A percentile compares a stretch with the other conserved stretches of the same genome.
phyloP scores from a whole-genome alignment of 2,113 vertebrate genomes.

The Microtus oregoni region DNA sequence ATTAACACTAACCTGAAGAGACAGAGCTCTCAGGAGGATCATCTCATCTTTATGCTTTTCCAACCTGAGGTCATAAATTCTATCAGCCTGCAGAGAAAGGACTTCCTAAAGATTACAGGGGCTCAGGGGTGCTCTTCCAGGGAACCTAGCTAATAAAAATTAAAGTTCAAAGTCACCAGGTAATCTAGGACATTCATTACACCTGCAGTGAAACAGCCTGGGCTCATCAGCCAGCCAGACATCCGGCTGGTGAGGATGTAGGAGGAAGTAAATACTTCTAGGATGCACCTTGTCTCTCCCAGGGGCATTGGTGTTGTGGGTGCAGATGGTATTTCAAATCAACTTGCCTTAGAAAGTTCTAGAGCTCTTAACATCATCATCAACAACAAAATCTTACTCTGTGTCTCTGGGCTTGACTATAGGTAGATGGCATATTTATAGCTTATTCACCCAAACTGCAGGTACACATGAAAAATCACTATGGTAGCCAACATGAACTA shows the following conservation, averaged over 20 bases:
- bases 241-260: background rate
- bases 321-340: constrained; percentile 48
- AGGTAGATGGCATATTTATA: constrained; percentile 10
- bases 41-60: constrained; percentile 71
- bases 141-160: constrained; percentile 72
- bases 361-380: background rate
- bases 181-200: constrained; percentile 66
- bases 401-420: background rate
- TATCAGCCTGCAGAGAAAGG: constrained; percentile 54
- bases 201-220: constrained; percentile 1
- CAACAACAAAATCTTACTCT: background rate
- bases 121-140: constrained; percentile 54
- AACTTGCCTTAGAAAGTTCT: background rate
- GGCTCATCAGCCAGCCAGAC: constrained; percentile 20
- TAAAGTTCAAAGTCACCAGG: constrained; percentile 70
- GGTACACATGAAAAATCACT: constrained; percentile 38
- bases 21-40: constrained; percentile 72
- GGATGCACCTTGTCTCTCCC: background rate
- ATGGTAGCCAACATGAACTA: constrained; percentile 15
- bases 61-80: constrained; percentile 65
- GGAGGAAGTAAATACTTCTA: constrained; percentile 30
- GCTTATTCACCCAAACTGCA: background rate
- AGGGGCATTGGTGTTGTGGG: background rate
- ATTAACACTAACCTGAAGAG: constrained; percentile 79
- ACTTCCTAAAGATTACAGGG: constrained; percentile 61